Conservation (phyloP, 1,140 invertebrate species). For the Pemphigus obesinymphae region DNA sequence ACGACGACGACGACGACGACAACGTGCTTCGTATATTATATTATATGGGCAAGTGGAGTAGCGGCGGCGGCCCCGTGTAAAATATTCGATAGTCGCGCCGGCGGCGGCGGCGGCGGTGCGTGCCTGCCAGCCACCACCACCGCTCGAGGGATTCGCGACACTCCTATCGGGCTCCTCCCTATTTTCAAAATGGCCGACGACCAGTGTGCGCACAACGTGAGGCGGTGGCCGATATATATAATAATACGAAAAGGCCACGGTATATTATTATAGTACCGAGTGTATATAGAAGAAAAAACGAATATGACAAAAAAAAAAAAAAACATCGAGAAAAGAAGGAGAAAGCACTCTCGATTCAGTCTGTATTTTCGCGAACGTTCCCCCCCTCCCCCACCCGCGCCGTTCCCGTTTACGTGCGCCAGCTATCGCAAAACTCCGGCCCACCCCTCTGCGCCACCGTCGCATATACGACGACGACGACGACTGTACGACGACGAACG, state of each 20-base stretch:
- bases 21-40: too few relatives aligned
- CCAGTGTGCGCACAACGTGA: neutral
- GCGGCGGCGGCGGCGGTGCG: too few relatives aligned
- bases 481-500: constrained; percentile 24
- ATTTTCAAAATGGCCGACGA: constrained; percentile 37
- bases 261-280: too few relatives aligned
- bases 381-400: neutral
- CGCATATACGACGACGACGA: neutral
- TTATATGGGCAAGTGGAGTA: neutral
- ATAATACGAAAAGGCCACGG: neutral
- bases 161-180: constrained; percentile 30
- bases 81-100: constrained; percentile 23
- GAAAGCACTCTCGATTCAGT: constrained; percentile 24
- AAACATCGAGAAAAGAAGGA: neutral
- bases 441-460: neutral
- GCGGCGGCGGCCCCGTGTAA: neutral
- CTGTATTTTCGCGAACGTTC: neutral
- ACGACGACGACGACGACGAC: neutral
- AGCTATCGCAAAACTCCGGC: too few relatives aligned
- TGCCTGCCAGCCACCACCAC: neutral
- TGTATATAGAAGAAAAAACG: neutral
- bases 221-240: neutral
- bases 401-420: neutral
- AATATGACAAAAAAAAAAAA: neutral
- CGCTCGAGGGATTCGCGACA: constrained; percentile 30